Evolutionary conservation across 2,888 invertebrate species (phyloP).

Genomic region (Patella caerulea): DNA sequence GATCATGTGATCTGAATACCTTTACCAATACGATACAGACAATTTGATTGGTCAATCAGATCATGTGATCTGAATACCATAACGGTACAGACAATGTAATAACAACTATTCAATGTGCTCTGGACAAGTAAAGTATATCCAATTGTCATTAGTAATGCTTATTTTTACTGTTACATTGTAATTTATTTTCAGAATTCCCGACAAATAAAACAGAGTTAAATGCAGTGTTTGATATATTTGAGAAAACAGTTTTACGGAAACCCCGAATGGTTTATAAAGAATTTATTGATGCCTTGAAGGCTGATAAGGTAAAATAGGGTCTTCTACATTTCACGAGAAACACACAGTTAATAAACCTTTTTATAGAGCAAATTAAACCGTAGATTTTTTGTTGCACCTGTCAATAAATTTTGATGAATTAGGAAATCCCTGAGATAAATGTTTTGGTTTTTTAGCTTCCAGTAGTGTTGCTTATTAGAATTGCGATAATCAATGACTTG

Average conservation of each 20-base stretch:
- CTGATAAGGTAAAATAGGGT: slow-evolving; percentile 58
- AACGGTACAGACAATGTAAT: background rate
- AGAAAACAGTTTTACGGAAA: slow-evolving; percentile 51
- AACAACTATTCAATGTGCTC: background rate
- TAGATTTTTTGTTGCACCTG: no score
- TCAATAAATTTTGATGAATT: no score
- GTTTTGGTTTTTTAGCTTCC: no score
- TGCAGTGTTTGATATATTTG: slow-evolving; percentile 71
- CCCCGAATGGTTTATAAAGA: slow-evolving; percentile 68
- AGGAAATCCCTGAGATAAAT: no score
- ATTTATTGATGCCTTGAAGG: slow-evolving; percentile 70
- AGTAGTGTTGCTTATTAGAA: no score
- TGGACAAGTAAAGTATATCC: background rate
- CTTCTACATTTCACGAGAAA: no score
- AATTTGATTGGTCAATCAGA: background rate
- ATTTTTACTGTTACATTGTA: background rate
- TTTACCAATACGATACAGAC: background rate
- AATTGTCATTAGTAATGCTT: background rate
- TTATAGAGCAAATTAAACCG: no score
- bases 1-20: no score
- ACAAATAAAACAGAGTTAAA: slow-evolving; percentile 69
- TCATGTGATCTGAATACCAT: background rate
- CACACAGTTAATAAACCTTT: no score
- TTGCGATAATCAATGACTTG: no score
- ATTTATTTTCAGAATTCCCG: slow-evolving; percentile 63